Percentiles rank a stretch among this genome's conserved stretches.
Evolutionary conservation across 2,113 vertebrate genomes (phyloP).

Genomic region (Mirounga angustirostris): DNA sequence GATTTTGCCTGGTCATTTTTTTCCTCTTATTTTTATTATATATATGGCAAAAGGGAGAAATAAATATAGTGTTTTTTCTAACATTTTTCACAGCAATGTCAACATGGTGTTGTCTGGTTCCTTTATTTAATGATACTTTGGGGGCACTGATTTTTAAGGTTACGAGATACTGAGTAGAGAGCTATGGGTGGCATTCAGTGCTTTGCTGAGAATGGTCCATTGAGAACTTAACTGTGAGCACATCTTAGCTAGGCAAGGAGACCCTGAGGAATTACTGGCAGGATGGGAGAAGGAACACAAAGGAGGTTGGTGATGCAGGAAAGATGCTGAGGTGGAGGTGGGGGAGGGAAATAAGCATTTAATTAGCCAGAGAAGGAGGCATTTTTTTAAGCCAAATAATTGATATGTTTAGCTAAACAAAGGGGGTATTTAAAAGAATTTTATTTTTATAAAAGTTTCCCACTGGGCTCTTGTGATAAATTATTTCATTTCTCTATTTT

Average conservation of each 20-base stretch:
- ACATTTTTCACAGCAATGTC: constrained; percentile 56
- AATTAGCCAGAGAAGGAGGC: constrained; percentile 87
- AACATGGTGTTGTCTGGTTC: constrained; percentile 64
- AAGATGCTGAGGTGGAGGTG: constrained; percentile 53
- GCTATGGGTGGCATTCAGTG: constrained; percentile 40
- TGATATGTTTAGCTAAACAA: constrained; percentile 85
- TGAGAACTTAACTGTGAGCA: constrained; percentile 81
- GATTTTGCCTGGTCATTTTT: background rate
- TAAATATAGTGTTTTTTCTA: constrained; percentile 42
- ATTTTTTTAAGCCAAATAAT: constrained; percentile 82
- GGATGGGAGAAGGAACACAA: constrained; percentile 62
- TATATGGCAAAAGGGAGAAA: background rate
- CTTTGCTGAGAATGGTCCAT: constrained; percentile 84
- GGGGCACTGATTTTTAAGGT: constrained; percentile 59
- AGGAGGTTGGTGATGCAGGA: constrained; percentile 73
- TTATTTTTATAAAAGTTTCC: background rate
- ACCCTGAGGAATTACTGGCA: constrained; percentile 72
- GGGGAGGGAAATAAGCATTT: constrained; percentile 83
- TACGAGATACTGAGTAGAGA: constrained; percentile 61
- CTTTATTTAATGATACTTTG: constrained; percentile 72
- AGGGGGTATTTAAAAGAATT: constrained; percentile 77
- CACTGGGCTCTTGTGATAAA: background rate
- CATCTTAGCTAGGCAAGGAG: constrained; percentile 78
- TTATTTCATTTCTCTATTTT: constrained; percentile 56
- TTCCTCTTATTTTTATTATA: background rate